phyloP scores from a whole-genome alignment of 2,113 vertebrate species.

The Potamarius usumacintae region DNA sequence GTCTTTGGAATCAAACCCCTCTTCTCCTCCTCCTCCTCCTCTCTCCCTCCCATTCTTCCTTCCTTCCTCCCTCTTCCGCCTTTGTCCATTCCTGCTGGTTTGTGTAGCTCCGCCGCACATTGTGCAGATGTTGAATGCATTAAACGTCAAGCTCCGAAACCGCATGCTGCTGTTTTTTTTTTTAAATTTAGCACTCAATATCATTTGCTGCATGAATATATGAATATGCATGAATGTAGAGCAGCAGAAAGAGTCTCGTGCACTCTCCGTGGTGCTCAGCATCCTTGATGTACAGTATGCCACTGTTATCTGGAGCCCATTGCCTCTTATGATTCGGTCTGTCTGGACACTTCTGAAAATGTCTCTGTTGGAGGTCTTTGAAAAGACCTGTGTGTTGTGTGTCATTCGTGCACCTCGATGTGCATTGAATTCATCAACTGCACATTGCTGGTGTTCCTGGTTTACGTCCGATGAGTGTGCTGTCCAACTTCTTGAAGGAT shows the following conservation, averaged over 20 bases:
- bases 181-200: no score
- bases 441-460: neutral
- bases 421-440: neutral
- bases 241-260: conserved; percentile 6
- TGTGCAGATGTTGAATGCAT: conserved; percentile 20
- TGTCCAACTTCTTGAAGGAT: conserved; percentile 39
- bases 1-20: neutral
- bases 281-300: neutral
- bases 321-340: neutral
- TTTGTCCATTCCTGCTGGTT: neutral
- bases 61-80: neutral
- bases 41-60: neutral
- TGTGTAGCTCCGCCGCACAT: conserved; percentile 1
- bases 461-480: neutral
- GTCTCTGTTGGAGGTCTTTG: neutral
- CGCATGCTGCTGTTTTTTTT: neutral
- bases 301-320: neutral
- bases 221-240: conserved; percentile 45
- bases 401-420: neutral
- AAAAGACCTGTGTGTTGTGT: neutral
- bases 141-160: neutral
- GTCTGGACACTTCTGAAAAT: neutral
- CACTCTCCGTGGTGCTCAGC: neutral
- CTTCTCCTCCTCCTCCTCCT: no score
- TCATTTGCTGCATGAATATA: neutral